Conservation (phyloP, 1,140 invertebrate species). For the Pantala flavescens region DNA sequence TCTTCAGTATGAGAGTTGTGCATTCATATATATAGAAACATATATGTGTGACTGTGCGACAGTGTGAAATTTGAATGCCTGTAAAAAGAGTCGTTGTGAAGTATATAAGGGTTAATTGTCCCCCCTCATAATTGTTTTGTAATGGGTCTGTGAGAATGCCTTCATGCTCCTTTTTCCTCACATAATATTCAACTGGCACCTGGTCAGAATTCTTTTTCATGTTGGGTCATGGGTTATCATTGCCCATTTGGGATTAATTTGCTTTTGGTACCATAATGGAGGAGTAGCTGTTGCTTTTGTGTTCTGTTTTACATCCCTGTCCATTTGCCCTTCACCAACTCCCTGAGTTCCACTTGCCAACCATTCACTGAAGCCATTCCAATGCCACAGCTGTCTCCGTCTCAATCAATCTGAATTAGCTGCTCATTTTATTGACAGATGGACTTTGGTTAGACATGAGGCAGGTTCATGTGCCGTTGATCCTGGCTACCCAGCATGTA, state of each 20-base stretch:
- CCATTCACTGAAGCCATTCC: conserved; percentile 4
- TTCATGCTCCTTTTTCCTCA: conserved; percentile 1
- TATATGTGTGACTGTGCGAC: background rate
- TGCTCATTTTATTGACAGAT: conserved; percentile 1
- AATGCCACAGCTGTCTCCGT: background rate
- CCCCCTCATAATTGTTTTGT: background rate
- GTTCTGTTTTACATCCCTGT: background rate
- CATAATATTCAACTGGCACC: background rate
- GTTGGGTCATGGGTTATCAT: background rate
- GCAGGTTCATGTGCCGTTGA: background rate
- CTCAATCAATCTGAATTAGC: background rate
- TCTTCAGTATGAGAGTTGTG: background rate
- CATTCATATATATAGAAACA: background rate
- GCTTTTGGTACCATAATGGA: conserved; percentile 2
- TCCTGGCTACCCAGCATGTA: conserved; percentile 11
- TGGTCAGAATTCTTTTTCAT: conserved; percentile 2
- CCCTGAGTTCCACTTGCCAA: background rate
- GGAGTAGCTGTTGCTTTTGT: background rate
- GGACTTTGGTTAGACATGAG: conserved; percentile 4
- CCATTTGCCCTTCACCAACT: background rate
- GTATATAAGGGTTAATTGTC: background rate
- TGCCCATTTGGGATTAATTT: background rate
- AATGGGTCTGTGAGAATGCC: background rate
- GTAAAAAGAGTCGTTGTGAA: background rate
- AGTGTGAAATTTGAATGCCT: background rate